Evolutionary conservation across 2,113 vertebrate genomes (phyloP).

Genomic region (Asarcornis scutulata): DNA sequence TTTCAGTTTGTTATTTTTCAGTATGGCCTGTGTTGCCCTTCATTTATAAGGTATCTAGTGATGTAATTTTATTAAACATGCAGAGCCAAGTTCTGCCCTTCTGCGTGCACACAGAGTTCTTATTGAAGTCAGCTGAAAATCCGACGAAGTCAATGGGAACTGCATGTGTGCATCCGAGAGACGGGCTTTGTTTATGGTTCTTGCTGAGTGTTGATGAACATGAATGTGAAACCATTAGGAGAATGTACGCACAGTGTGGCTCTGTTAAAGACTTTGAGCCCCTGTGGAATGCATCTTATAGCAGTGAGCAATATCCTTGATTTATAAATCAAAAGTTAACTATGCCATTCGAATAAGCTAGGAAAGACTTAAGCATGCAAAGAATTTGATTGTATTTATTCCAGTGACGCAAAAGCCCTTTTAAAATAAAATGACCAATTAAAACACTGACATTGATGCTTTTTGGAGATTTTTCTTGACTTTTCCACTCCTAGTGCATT

Average conservation of each 20-base stretch:
- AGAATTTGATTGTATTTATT: background rate
- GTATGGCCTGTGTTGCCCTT: constrained; percentile 7
- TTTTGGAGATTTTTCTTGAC: background rate
- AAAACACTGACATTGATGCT: background rate
- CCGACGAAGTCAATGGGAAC: constrained; percentile 29
- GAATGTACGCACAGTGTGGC: background rate
- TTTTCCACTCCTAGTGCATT: background rate
- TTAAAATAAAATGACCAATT: background rate
- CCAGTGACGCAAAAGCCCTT: background rate
- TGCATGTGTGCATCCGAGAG: constrained; percentile 3
- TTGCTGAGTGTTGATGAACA: constrained; percentile 46
- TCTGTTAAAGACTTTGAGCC: constrained; percentile 37
- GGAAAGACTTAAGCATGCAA: background rate
- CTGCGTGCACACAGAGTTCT: background rate
- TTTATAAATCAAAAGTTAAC: constrained; percentile 38
- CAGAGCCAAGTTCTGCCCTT: constrained; percentile 26
- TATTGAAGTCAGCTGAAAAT: constrained; percentile 56
- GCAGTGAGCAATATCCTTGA: background rate
- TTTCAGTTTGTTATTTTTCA: constrained; percentile 48
- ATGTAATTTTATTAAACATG: constrained; percentile 12
- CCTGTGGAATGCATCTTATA: background rate
- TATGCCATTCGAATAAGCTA: background rate
- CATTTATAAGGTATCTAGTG: constrained; percentile 17
- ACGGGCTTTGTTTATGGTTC: constrained; percentile 41
- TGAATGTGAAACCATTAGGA: constrained; percentile 18